Conservation (phyloP, 2,888 invertebrate species). For the Mechanitis messenoides region DNA sequence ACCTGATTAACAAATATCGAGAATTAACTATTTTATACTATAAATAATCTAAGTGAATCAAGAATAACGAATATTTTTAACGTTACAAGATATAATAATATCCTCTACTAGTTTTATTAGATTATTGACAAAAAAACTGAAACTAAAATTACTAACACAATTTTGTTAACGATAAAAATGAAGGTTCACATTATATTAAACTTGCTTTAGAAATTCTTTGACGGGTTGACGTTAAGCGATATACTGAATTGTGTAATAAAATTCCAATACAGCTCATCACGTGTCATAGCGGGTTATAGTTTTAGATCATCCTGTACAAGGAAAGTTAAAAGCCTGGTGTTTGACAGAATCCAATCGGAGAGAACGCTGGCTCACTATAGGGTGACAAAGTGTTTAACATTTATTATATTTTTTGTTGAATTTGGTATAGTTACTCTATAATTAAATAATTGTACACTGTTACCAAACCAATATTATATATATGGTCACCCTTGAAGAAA, state of each 20-base stretch:
- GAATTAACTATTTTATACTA: no score
- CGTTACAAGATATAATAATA: no score
- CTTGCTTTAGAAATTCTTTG: conserved; percentile 8
- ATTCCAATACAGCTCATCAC: conserved; percentile 29
- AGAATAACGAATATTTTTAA: no score
- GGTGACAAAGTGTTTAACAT: conserved; percentile 27
- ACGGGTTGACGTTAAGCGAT: conserved; percentile 19
- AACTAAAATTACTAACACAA: neutral
- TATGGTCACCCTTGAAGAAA: no score
- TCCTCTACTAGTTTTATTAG: no score
- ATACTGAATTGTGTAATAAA: conserved; percentile 19
- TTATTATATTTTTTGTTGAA: conserved; percentile 1
- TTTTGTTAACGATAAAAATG: neutral
- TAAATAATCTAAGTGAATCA: no score
- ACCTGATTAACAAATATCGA: no score
- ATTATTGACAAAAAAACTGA: no score
- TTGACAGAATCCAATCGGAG: conserved; percentile 55
- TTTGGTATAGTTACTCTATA: no score
- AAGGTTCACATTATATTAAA: conserved; percentile 2
- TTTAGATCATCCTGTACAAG: conserved; percentile 34
- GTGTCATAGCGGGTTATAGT: conserved; percentile 35
- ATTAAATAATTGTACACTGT: no score
- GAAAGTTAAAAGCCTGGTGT: conserved; percentile 44
- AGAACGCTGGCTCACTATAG: conserved; percentile 37
- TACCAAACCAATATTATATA: no score